Evolutionary conservation across 2,113 vertebrate species (phyloP).

Genomic region (Mastomys coucha): DNA sequence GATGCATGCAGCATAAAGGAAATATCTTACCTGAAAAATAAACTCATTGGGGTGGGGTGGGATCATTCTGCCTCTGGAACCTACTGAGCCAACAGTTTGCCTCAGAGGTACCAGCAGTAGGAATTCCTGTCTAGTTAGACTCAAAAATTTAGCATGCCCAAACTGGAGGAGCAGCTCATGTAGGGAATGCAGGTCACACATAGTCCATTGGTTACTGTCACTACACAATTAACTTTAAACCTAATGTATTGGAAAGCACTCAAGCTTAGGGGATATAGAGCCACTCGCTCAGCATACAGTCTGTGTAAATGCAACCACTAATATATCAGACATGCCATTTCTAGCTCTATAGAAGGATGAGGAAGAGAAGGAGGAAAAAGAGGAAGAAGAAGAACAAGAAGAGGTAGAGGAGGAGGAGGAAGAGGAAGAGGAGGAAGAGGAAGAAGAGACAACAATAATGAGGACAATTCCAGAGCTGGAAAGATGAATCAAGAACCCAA

Average conservation of each 20-base stretch:
- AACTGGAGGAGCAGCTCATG: fast-evolving
- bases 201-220: background rate
- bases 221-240: background rate
- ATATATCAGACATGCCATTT: background rate
- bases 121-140: background rate
- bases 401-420: too few species aligned
- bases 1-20: background rate
- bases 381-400: too few species aligned
- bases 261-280: background rate
- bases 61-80: background rate
- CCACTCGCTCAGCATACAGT: background rate
- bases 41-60: background rate
- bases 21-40: background rate
- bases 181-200: background rate
- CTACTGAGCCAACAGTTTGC: background rate
- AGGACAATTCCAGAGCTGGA: background rate
- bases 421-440: too few species aligned
- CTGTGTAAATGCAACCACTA: background rate
- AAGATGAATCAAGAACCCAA: background rate
- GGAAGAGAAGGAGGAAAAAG: too few species aligned
- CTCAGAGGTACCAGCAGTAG: background rate
- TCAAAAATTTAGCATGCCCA: background rate
- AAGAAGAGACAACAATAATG: too few species aligned
- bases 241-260: background rate
- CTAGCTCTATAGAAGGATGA: background rate